Evolutionary conservation across 2,113 vertebrate species (phyloP).

Genomic region (Noturus placidus): DNA sequence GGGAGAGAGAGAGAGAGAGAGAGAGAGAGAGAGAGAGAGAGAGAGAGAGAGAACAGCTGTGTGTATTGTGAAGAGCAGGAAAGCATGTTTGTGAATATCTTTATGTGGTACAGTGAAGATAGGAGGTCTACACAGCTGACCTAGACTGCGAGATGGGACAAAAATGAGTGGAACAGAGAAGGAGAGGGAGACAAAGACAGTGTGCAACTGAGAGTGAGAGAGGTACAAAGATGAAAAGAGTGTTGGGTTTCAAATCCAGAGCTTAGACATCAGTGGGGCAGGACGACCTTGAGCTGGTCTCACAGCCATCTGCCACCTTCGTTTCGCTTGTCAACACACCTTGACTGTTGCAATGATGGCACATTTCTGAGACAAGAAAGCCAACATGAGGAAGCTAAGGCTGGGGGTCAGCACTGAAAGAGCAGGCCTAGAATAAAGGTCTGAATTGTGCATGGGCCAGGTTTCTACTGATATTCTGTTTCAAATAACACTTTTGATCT

Average conservation of each 20-base stretch:
- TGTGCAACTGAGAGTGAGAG: constrained; percentile 28
- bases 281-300: constrained; percentile 79
- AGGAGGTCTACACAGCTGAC: constrained; percentile 64
- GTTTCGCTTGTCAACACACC: constrained; percentile 74
- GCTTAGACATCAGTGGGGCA: constrained; percentile 65
- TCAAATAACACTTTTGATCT: background rate
- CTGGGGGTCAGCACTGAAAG: constrained; percentile 23
- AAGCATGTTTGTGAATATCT: constrained; percentile 19
- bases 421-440: background rate
- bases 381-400: constrained; percentile 10
- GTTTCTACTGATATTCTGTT: background rate
- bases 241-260: constrained; percentile 72
- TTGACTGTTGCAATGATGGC: constrained; percentile 68
- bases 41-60: constrained; percentile 8
- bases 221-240: constrained; percentile 46
- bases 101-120: constrained; percentile 66
- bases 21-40: constrained; percentile 40
- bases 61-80: constrained; percentile 57
- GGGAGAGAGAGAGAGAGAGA: constrained; percentile 25
- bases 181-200: constrained; percentile 22
- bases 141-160: constrained; percentile 56
- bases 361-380: constrained; percentile 63
- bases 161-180: constrained; percentile 41
- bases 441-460: constrained; percentile 6
- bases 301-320: constrained; percentile 76